These are phyloP conservation scores for Anguilla japonica DNA, from an alignment of 2,113 vertebrate species.

Conservation along the genomic window DNA sequence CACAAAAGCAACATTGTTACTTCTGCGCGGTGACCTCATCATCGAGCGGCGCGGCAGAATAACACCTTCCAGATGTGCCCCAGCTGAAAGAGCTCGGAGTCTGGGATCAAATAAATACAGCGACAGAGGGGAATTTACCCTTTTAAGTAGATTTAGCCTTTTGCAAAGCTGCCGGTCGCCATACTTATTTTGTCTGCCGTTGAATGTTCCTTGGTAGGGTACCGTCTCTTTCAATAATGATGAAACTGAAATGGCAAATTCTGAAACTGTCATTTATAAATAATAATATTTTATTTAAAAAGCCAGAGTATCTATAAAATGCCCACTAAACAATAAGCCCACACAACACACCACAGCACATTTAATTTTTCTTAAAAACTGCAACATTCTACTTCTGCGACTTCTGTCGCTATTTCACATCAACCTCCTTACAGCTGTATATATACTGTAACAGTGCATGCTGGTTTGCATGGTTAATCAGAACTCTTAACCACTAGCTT, in stretches of 20 bases:
- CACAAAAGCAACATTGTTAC: constrained; percentile 55
- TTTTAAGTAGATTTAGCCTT: constrained; percentile 35
- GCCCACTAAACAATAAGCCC: no score
- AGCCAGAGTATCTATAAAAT: no score
- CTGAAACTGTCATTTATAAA: not conserved
- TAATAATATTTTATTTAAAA: not conserved
- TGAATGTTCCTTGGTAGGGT: constrained; percentile 5
- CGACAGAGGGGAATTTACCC: not conserved
- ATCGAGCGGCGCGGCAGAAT: constrained; percentile 50
- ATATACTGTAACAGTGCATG: no score
- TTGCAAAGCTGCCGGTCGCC: not conserved
- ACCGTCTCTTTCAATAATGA: not conserved
- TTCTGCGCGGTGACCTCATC: constrained; percentile 53
- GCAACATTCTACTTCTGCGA: no score
- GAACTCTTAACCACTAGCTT: no score
- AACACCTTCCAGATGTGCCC: constrained; percentile 68
- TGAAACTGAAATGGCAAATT: not conserved
- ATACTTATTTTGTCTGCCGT: constrained; percentile 11
- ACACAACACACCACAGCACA: no score
- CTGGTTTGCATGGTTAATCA: no score
- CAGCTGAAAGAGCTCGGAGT: constrained; percentile 37
- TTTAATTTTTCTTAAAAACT: no score
- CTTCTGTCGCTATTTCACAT: no score
- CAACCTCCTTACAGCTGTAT: no score
- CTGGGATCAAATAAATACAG: constrained; percentile 38